A percentile compares a stretch with the other conserved stretches of the same genome.
Evolutionary conservation across 2,113 vertebrate species (phyloP).

Genomic region (Lepisosteus oculatus): DNA sequence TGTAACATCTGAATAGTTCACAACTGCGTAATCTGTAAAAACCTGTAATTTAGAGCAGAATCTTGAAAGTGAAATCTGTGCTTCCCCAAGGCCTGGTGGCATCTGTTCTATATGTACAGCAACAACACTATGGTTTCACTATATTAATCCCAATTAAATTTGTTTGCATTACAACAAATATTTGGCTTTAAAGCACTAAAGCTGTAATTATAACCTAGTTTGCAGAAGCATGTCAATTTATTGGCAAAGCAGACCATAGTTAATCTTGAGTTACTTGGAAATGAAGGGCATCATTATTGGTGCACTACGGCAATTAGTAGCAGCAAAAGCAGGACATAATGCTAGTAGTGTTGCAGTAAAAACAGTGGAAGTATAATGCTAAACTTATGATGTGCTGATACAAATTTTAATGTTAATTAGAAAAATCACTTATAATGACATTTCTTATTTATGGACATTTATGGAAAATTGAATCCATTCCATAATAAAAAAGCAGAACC

Average conservation of each 20-base stretch:
- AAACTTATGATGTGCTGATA: no score
- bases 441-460: no score
- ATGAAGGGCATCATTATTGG: background rate
- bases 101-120: conserved; percentile 58
- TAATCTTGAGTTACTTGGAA: background rate
- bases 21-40: conserved; percentile 57
- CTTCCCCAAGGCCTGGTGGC: conserved; percentile 57
- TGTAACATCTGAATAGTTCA: conserved; percentile 59
- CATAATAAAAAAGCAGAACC: no score
- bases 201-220: conserved; percentile 36
- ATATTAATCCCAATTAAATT: conserved; percentile 59
- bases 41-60: conserved; percentile 48
- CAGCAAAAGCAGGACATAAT: background rate
- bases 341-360: background rate
- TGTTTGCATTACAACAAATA: conserved; percentile 50
- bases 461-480: no score
- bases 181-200: conserved; percentile 48
- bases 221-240: conserved; percentile 12
- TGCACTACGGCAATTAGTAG: background rate
- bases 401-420: no score
- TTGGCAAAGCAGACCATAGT: background rate
- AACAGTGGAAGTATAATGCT: no score
- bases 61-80: conserved; percentile 48
- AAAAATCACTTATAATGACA: no score
- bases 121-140: conserved; percentile 49